Base-by-base conservation (phyloP, 2,113 vertebrate genomes). In the Ia io region DNA sequence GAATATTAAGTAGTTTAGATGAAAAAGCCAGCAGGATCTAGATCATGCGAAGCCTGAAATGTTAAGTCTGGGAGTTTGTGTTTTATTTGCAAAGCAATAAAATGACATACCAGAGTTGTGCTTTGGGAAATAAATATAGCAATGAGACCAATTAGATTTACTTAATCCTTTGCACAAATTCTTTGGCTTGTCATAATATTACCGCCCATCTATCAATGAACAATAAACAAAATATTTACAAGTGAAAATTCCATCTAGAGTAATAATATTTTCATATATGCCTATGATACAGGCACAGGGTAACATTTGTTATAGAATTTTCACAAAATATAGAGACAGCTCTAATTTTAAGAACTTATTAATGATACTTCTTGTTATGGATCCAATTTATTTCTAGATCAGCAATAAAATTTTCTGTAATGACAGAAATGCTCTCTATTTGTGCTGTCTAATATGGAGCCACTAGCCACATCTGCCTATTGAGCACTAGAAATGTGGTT, bases 31-130 rank as follows among this genome's bases (percentile, higher is more conserved):
- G 70, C 32, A 84, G 51, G 88, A 53, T 56, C n/a, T 28, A 61
- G 35, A 61, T 74, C 32, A 35, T 17, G 5, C 1, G 28, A 96
- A 42, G 25, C 63, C 79, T 37, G 6, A 2, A 70, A 74, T n/a
- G 42, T 56, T 80, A 87, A 22, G 35, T 4, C 76, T 44, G 51
- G 28, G 32, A 47, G n/a, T 65, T 42, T 88, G 3, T 61, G 53
- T 53, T 87, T 87, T 94, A 90, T 93, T 84, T 92, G 35, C 67
- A 61, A 90, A 74, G 16, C 44, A 91, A 91, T 69, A 91, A 91
- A 94, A 86, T 83, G 59, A 84, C 35, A 90, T 40, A 92, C 49
- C n/a, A 86, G 12, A 90, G 13, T 10, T 78, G 53, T 35, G 51
- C 9, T 95, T 79, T 84, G 40, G 53, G 25, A 92, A 32, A 89